Evolutionary conservation across 2,888 invertebrate genomes (phyloP), one percentile per base, ranked within the genome.

Genomic region (Mesopsocus fuscifrons): DNA sequence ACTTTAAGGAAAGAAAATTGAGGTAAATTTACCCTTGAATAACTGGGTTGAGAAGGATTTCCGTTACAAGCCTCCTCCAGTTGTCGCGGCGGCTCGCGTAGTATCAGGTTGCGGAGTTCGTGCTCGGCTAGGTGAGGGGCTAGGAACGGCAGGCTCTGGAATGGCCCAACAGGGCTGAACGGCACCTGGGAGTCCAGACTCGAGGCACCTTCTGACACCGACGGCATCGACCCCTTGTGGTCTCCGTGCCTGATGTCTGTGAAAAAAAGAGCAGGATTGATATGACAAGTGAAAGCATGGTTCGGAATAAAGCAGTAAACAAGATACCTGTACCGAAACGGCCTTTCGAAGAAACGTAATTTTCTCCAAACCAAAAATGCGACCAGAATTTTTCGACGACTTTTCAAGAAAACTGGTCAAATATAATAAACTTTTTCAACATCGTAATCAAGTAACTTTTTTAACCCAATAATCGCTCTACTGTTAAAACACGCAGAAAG

Each of bases 121-220:
- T 38, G 41, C 11, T 46, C 31, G 18, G 55, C 50, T 15, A 58
- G 57, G 43, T 57, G 55, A 5, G 43, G 60, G 41, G 57, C 73
- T 11, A 74, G 57, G 1, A 63, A 67, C 53, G 62, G 65, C 44
- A 74, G 58, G 52, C 73, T 74, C 52, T 74, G 73, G 53, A 75
- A 73, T 1, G 71, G 69, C 5, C 69, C 70, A 4, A 63, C 58
- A 1, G 68, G 64, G 34, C 66, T 65, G 50, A 70, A 70, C 1
- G 69, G 68, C 9, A 67, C 67, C 1, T 61, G 56, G 15, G 59
- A 57, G 48, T 70, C 69, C 2, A 69, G 68, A 2, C 68, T 69
- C 35, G 68, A 67, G 49, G 65, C 64, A 53, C 69, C 66, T 50
- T 70, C 71, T 1, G 68, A 66, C 1, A 70, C 65, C 0, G 70